Base-by-base conservation (phyloP, 2,797 vertebrate species). In the Orestias chungarensis region DNA sequence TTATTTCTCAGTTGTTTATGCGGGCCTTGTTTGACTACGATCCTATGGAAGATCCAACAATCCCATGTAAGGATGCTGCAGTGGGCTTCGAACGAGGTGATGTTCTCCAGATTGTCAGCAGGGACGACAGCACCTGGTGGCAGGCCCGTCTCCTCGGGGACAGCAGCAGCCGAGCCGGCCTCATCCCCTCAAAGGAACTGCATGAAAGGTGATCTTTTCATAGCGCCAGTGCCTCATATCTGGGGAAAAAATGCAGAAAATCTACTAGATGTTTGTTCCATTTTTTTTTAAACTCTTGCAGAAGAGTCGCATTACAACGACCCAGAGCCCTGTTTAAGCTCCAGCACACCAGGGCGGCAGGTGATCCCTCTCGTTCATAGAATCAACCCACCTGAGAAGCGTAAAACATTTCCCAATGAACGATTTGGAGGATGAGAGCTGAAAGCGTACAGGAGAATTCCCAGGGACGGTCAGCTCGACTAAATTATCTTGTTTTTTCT, bases 101-200 rank as follows among this genome's bases (percentile, higher is more conserved):
- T 83, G 25, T 98, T 81, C 95, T 99, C 82, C 96, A 97, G 93
- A 94, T 99, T 55, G 94, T 98, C 87, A 95, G 94, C 93, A 95
- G 92, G 79, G 95, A 97, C 80, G 97, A 99, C 80, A 95, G 95
- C 75, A 94, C 95, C 38, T 99, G 97, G 97, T 99, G 97, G 97
- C 96, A 99, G 90, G 97, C 97, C 35, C 93, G 94, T 85, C 95
- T 82, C 3, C 92, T 95, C 64, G 86, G 91, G n/a, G 93, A 95
- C 70, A 76, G 90, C 88, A 92, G 92, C 74, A 85, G 91, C 68
- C 93, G 94, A 82, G 96, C 96, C 2, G 96, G 96, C 70, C 92
- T 99, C 81, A 95, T 97, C 80, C 97, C 97, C 68, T 99, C 97
- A 7, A 95, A 94, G 87, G 95, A 95, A 78, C 96, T 99, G 85